These are phyloP conservation scores for Rattus norvegicus DNA, from an alignment of 2,113 vertebrate genomes.

Conservation along the genomic window GRCr8 NC_086021.1:67363001-67363500, in stretches of 20 bases:
- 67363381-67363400: constrained; percentile 33
- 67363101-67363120: not conserved
- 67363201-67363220: too few species aligned
- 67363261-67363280: not conserved
- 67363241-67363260: not conserved
- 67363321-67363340: not conserved
- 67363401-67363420: not conserved
- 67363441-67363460: not conserved
- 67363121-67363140: not conserved
- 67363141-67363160: not conserved
- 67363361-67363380: constrained; percentile 33
- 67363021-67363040: not conserved
- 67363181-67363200: too few species aligned
- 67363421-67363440: not conserved
- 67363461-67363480: not conserved
- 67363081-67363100: not conserved
- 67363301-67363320: not conserved
- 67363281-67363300: not conserved
- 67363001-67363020: constrained; percentile 29
- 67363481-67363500: constrained; percentile 15
- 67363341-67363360: not conserved
- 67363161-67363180: not conserved
- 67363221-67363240: not conserved
- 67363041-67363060: not conserved
- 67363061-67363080: not conserved